These are phyloP conservation scores for Alethe castanea DNA, from an alignment of 2,113 vertebrate species.

Conservation along the genomic window DNA sequence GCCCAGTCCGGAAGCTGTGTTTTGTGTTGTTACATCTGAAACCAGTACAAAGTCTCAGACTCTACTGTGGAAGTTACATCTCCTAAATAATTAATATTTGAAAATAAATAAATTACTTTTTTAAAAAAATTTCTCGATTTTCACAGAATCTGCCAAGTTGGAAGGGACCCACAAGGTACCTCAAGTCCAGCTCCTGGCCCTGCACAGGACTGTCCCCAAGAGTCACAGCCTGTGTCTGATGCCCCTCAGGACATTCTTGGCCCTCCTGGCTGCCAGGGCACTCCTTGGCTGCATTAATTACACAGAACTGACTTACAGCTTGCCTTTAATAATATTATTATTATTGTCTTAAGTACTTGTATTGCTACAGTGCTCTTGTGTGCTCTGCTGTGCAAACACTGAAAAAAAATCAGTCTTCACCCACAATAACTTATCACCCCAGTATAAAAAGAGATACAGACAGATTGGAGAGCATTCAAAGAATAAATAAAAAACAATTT, in stretches of 20 bases:
- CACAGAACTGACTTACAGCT: not conserved
- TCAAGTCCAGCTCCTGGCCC: not conserved
- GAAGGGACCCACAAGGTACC: not conserved
- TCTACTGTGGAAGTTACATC: not conserved
- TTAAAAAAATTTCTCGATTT: not conserved
- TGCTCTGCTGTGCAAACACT: not conserved
- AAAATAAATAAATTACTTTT: not conserved
- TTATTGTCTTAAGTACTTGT: not conserved
- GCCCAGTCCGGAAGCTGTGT: not conserved
- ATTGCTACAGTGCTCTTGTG: not conserved
- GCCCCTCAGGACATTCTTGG: not conserved
- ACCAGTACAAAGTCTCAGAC: not conserved
- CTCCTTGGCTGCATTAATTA: not conserved
- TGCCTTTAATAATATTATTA: not conserved
- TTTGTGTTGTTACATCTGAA: not conserved
- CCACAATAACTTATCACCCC: not conserved
- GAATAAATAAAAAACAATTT: not conserved
- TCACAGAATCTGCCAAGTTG: not conserved
- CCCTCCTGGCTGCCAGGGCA: not conserved
- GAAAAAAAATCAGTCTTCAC: not conserved
- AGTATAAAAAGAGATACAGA: not conserved
- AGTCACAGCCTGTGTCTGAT: not conserved
- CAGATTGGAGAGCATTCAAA: not conserved
- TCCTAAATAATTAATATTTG: not conserved
- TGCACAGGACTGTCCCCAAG: not conserved